Conservation (phyloP, 2,888 invertebrate species). For the Folsomia candida region DNA sequence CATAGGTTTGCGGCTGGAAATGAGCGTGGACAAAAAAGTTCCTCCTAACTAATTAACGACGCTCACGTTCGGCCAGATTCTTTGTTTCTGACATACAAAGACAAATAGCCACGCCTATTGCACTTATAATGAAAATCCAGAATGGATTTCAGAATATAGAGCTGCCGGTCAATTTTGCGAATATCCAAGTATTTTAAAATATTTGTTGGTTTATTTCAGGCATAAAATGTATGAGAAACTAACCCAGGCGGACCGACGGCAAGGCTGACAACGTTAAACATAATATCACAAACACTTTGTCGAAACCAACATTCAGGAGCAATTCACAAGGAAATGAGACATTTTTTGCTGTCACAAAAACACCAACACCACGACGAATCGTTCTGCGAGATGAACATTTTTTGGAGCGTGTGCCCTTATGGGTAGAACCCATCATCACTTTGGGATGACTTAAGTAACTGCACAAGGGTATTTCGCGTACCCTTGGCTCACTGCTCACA, state of each 20-base stretch:
- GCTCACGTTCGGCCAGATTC: not conserved
- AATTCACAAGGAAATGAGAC: not conserved
- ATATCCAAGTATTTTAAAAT: no score
- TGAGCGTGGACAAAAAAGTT: not conserved
- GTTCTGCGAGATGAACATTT: conserved; percentile 6
- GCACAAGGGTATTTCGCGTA: conserved; percentile 7
- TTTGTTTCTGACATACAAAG: not conserved
- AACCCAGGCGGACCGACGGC: conserved; percentile 11
- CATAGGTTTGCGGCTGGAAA: not conserved
- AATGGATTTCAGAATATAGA: no score
- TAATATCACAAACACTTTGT: conserved; percentile 11
- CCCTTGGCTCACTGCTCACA: conserved; percentile 6
- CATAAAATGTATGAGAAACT: conserved; percentile 5
- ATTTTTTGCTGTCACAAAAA: not conserved
- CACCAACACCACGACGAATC: not conserved
- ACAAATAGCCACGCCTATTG: not conserved
- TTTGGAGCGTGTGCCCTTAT: not conserved
- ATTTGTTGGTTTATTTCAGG: no score
- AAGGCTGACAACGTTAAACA: conserved; percentile 5
- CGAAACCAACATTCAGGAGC: not conserved
- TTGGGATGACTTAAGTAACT: not conserved
- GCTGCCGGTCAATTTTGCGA: no score
- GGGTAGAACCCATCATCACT: conserved; percentile 3
- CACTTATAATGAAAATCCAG: not conserved
- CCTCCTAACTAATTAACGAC: not conserved